Percentiles rank a stretch among this genome's conserved stretches.
Evolutionary conservation across 1,140 invertebrate species (phyloP).

Genomic region (Ptiloglossa arizonensis): DNA sequence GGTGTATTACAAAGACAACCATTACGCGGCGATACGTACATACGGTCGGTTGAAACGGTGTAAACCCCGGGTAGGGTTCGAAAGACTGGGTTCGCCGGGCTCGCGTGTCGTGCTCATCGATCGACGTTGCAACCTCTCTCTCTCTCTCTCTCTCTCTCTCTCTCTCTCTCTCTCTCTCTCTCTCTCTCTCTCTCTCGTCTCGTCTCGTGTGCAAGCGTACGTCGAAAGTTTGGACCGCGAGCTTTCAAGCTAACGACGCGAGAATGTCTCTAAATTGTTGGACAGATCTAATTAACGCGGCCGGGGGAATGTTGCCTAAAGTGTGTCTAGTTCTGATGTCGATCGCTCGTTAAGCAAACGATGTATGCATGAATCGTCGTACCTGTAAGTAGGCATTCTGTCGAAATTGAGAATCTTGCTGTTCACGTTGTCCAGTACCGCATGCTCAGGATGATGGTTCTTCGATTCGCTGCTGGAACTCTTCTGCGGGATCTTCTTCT

Average conservation of each 20-base stretch:
- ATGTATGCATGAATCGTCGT: conserved; percentile 62
- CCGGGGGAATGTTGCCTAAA: background rate
- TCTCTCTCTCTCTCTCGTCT: too few relatives aligned
- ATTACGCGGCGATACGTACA: too few relatives aligned
- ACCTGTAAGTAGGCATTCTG: conserved; percentile 91
- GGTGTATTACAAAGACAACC: too few relatives aligned
- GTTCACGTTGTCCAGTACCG: conserved; percentile 88
- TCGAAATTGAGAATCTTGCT: conserved; percentile 89
- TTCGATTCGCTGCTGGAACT: conserved; percentile 84
- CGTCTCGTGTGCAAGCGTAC: too few relatives aligned
- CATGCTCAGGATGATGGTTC: conserved; percentile 85
- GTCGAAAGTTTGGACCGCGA: conserved; percentile 1
- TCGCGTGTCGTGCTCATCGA: conserved; percentile 1
- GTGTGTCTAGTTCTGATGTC: background rate
- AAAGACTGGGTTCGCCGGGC: background rate
- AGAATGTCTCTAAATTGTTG: conserved; percentile 5
- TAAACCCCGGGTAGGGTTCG: too few relatives aligned
- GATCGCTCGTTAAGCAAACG: conserved; percentile 28
- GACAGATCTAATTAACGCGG: background rate
- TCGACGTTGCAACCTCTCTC: background rate
- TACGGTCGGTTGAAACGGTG: too few relatives aligned
- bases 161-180: too few relatives aligned
- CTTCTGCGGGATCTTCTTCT: conserved; percentile 90
- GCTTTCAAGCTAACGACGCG: background rate
- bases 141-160: too few relatives aligned